phyloP scores from a whole-genome alignment of 2,113 vertebrate species.

The Scomber colias region DNA sequence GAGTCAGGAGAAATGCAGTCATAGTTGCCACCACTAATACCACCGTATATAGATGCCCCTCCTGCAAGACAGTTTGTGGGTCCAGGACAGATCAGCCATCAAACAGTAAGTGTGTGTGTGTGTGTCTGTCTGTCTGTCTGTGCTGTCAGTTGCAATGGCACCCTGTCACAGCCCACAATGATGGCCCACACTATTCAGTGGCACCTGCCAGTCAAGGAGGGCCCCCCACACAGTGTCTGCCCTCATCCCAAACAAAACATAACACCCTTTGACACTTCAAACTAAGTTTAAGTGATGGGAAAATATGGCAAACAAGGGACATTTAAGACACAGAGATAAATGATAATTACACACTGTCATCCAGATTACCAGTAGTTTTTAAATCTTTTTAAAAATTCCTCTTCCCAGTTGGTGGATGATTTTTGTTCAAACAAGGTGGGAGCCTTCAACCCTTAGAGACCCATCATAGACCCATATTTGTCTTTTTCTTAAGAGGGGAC shows the following conservation, averaged over 20 bases:
- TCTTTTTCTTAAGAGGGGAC: too few species aligned
- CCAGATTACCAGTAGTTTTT: not conserved
- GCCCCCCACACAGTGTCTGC: not conserved
- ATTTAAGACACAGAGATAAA: not conserved
- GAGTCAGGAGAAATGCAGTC: too few species aligned
- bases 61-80: too few species aligned
- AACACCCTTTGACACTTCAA: not conserved
- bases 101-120: too few species aligned
- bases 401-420: too few species aligned
- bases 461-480: too few species aligned
- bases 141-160: conserved; percentile 4
- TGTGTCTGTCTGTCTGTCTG: too few species aligned
- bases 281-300: not conserved
- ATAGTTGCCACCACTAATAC: too few species aligned
- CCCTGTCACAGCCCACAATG: conserved; percentile 9
- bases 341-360: not conserved
- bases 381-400: not conserved
- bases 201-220: conserved; percentile 17
- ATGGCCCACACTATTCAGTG: not conserved
- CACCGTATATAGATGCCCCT: too few species aligned
- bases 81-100: too few species aligned
- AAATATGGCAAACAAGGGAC: not conserved
- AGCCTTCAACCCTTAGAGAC: too few species aligned
- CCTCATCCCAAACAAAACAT: not conserved
- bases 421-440: too few species aligned